Conservation (phyloP, 2,113 vertebrate species). For the Mus pahari region DNA sequence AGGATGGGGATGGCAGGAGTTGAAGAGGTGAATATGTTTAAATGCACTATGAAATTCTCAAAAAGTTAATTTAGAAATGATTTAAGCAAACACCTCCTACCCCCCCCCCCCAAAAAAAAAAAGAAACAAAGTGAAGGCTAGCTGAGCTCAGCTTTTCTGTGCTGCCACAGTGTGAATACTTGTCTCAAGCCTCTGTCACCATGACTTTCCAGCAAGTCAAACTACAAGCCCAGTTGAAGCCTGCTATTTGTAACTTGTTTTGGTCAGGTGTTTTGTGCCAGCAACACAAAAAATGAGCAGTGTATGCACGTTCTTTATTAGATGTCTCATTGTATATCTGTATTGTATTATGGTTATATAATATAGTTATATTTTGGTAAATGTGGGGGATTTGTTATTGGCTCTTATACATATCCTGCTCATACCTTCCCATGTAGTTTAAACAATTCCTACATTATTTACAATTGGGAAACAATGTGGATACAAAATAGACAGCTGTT, state of each 20-base stretch:
- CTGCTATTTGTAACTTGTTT: too few relatives aligned
- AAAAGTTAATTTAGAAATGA: neutral
- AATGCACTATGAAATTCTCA: neutral
- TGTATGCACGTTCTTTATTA: neutral
- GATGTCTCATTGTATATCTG: neutral
- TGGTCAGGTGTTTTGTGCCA: neutral
- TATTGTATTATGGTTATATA: conserved; percentile 16
- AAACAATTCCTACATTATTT: neutral
- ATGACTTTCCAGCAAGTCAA: neutral
- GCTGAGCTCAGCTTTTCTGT: neutral
- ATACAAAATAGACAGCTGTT: neutral
- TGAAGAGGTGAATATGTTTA: neutral
- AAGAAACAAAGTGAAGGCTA: neutral
- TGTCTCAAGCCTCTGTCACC: neutral
- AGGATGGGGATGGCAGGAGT: too few relatives aligned
- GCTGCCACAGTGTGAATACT: too few relatives aligned
- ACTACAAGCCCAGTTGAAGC: neutral
- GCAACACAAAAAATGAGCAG: neutral
- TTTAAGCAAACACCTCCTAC: neutral
- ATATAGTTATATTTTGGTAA: neutral
- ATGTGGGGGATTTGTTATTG: neutral
- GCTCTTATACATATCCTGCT: neutral
- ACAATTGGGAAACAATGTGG: neutral
- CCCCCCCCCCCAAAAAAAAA: too few relatives aligned
- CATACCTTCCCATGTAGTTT: neutral